Conservation (phyloP, 2,113 vertebrate species). For the Felis chaus region DNA sequence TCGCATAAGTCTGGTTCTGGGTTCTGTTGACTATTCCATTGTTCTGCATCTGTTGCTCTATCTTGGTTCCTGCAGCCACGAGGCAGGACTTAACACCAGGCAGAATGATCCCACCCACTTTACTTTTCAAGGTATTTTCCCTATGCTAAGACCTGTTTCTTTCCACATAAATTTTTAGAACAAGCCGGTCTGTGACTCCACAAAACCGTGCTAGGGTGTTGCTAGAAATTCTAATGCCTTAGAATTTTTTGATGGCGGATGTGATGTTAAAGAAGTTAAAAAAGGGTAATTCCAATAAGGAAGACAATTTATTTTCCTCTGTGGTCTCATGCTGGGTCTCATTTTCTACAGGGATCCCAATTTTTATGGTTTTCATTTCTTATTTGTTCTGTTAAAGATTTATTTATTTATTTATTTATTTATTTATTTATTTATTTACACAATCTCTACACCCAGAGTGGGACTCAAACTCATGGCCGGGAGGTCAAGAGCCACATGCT, state of each 20-base stretch:
- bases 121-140: constrained; percentile 34
- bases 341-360: background rate
- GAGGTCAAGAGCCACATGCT: background rate
- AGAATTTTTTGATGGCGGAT: constrained; percentile 19
- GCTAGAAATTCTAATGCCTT: background rate
- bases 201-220: background rate
- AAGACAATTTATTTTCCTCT: constrained; percentile 17
- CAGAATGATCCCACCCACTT: background rate
- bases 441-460: background rate
- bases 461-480: background rate
- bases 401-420: background rate
- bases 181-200: background rate
- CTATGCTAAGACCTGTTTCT: background rate
- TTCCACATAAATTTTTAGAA: background rate
- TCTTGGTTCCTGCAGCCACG: background rate
- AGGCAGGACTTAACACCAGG: background rate
- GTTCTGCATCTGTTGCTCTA: background rate
- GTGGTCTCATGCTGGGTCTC: background rate
- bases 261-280: background rate
- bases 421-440: background rate
- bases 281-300: constrained; percentile 11
- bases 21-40: background rate
- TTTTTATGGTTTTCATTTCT: constrained; percentile 30
- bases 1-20: background rate
- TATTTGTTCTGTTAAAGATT: background rate